Percentiles rank a stretch among this genome's conserved stretches.
These are phyloP conservation scores for Arothron firmamentum DNA, from an alignment of 2,113 vertebrate genomes.

Conservation along the genomic window DNA sequence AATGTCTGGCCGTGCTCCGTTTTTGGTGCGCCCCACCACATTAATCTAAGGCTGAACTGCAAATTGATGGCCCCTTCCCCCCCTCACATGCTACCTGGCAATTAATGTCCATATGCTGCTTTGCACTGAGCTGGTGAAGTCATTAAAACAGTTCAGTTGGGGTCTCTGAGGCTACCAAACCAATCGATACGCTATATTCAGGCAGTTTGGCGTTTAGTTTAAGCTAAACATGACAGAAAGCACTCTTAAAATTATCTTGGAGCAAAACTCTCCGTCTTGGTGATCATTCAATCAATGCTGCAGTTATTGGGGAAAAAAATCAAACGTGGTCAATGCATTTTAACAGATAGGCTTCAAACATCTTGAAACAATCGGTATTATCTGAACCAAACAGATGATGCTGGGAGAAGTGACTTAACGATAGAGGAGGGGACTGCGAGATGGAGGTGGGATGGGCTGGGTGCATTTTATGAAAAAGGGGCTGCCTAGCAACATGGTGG, in stretches of 20 bases:
- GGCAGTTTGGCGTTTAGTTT: slow-evolving; percentile 9
- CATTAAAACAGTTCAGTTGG: background rate
- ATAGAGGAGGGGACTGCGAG: slow-evolving; percentile 30
- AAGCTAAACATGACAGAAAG: background rate
- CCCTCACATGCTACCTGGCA: slow-evolving; percentile 32
- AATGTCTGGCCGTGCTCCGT: slow-evolving; percentile 20
- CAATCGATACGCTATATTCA: background rate
- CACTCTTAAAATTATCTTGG: background rate
- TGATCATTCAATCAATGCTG: too few relatives aligned
- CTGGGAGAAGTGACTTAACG: slow-evolving; percentile 36
- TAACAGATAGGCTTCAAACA: background rate
- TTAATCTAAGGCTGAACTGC: slow-evolving; percentile 35
- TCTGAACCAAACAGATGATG: slow-evolving; percentile 21
- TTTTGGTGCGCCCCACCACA: slow-evolving; percentile 29
- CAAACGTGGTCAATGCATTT: too few relatives aligned
- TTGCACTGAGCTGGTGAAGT: slow-evolving; percentile 19
- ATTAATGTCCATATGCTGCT: slow-evolving; percentile 53
- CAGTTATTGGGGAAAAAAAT: too few relatives aligned
- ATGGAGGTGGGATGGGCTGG: slow-evolving; percentile 54
- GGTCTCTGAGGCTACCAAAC: slow-evolving; percentile 2
- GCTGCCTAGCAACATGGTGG: slow-evolving; percentile 85
- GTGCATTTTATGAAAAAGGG: slow-evolving; percentile 75
- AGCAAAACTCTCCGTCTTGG: too few relatives aligned
- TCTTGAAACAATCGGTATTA: background rate
- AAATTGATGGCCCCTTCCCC: background rate